These are phyloP conservation scores for Procapra przewalskii DNA, from an alignment of 2,113 vertebrate genomes.

Conservation along the genomic window DNA sequence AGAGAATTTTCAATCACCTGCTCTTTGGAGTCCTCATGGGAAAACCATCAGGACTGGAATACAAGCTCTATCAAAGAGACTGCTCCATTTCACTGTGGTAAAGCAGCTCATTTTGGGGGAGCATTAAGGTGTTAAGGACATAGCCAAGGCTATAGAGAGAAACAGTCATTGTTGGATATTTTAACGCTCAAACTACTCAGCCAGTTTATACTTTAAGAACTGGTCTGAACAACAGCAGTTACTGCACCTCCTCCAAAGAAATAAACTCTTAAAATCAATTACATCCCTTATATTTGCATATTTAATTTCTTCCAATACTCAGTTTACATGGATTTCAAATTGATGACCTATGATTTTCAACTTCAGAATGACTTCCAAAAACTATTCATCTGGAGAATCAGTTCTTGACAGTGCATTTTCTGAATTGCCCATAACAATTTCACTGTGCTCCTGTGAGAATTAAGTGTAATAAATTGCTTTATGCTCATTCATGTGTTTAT, in stretches of 20 bases:
- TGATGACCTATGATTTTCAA: background rate
- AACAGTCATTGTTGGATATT: background rate
- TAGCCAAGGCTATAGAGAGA: background rate
- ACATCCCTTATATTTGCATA: background rate
- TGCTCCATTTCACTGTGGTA: background rate
- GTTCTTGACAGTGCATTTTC: background rate
- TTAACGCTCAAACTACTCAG: background rate
- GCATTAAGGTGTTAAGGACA: background rate
- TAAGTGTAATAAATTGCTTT: background rate
- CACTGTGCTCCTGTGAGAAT: background rate
- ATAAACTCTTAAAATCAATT: background rate
- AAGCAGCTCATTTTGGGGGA: background rate
- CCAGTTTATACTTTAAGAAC: background rate
- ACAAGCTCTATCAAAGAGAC: background rate
- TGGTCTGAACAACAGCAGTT: background rate
- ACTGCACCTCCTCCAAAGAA: background rate
- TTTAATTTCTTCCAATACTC: background rate
- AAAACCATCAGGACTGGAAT: background rate
- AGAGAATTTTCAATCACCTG: background rate
- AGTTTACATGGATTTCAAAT: background rate
- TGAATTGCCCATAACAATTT: background rate
- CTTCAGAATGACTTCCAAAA: background rate
- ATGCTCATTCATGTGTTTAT: background rate
- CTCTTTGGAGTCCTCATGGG: background rate
- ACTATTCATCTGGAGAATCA: background rate